Evolutionary conservation across 2,888 invertebrate species (phyloP).

Genomic region (Thereva nobilitata): DNA sequence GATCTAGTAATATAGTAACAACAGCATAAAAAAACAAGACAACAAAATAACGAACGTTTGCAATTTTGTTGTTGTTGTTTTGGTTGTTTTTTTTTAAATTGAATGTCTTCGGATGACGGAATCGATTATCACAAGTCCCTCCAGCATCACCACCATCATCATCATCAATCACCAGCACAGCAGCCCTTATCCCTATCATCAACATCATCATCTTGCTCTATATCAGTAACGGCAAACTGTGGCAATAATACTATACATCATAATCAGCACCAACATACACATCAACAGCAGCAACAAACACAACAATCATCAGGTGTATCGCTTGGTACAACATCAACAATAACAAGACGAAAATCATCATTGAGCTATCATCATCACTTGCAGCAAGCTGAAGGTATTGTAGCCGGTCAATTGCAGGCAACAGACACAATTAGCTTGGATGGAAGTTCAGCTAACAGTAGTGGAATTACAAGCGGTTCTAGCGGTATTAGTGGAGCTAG

Average conservation of each 20-base stretch:
- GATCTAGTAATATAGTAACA: no score
- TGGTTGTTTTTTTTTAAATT: slow-evolving; percentile 9
- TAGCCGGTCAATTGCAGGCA: slow-evolving; percentile 14
- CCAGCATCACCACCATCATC: slow-evolving; percentile 40
- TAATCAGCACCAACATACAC: slow-evolving; percentile 6
- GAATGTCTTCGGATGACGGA: slow-evolving; percentile 47
- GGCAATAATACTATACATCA: not conserved
- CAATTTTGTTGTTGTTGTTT: no score
- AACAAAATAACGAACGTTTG: no score
- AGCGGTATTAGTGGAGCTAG: slow-evolving; percentile 33
- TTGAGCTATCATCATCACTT: slow-evolving; percentile 50
- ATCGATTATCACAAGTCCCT: slow-evolving; percentile 44
- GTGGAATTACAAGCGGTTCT: not conserved
- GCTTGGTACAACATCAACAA: slow-evolving; percentile 34
- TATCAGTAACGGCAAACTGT: slow-evolving; percentile 32
- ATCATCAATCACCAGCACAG: slow-evolving; percentile 31
- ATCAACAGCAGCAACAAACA: slow-evolving; percentile 17
- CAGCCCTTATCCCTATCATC: slow-evolving; percentile 34
- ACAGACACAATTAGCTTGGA: not conserved
- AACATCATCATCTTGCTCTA: slow-evolving; percentile 37
- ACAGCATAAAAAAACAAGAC: no score
- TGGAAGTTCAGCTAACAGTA: not conserved
- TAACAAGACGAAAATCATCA: slow-evolving; percentile 50
- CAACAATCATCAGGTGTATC: slow-evolving; percentile 1
- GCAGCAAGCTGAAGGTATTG: slow-evolving; percentile 42